A percentile compares a stretch with the other conserved stretches of the same genome.
Evolutionary conservation across 2,113 vertebrate genomes (phyloP).

Genomic region (Rutilus rutilus): DNA sequence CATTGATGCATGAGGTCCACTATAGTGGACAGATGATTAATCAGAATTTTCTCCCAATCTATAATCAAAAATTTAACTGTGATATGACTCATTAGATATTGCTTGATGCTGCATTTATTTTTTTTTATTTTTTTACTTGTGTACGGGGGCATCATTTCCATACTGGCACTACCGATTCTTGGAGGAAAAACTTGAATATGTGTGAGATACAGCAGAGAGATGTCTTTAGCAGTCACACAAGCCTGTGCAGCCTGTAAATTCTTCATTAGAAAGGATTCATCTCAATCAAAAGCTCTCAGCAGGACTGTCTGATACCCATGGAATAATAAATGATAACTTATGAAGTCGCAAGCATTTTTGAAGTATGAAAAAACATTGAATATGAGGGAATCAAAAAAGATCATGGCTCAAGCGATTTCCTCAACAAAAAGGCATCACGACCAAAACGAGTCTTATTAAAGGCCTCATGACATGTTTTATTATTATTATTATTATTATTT

Average conservation of each 20-base stretch:
- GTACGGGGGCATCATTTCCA: not conserved
- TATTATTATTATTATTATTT: no score
- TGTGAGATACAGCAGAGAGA: not conserved
- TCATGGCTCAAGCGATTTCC: not conserved
- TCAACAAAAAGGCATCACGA: not conserved
- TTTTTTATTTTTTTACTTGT: not conserved
- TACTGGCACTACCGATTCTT: not conserved
- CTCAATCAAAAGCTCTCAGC: slow-evolving; percentile 5
- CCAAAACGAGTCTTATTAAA: not conserved
- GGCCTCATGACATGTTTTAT: no score
- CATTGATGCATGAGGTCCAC: no score
- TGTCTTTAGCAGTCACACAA: not conserved
- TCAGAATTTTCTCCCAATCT: no score
- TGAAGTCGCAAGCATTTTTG: not conserved
- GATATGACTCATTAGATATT: no score
- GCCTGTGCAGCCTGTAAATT: not conserved
- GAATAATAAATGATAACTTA: not conserved
- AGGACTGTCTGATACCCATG: slow-evolving; percentile 31
- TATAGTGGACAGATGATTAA: no score
- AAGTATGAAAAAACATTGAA: not conserved
- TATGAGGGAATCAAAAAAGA: not conserved
- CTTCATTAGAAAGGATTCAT: slow-evolving; percentile 5
- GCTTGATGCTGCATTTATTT: no score
- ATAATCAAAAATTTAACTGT: no score
- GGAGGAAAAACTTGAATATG: not conserved